phyloP scores from a whole-genome alignment of 2,113 vertebrate species.

The Petrocephalus zakoni region DNA sequence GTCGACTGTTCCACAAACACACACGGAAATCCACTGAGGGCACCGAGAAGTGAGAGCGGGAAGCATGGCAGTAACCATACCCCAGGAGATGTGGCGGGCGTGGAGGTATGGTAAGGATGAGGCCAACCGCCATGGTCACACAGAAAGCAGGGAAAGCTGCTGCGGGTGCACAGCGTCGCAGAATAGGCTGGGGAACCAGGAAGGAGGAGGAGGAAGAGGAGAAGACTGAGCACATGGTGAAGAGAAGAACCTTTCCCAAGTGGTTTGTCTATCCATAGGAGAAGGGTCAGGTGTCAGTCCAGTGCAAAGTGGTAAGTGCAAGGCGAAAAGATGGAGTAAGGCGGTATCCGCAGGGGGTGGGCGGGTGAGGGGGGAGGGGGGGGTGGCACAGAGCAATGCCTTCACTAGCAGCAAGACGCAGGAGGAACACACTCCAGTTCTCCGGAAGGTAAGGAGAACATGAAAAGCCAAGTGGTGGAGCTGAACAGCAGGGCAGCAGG shows the following conservation, averaged over 20 bases:
- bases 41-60: not conserved
- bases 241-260: not conserved
- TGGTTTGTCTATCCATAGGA: not conserved
- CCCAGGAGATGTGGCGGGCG: not conserved
- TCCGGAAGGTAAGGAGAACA: not conserved
- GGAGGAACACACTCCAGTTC: not conserved
- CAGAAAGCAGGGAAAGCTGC: not conserved
- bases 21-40: not conserved
- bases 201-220: conserved; percentile 25
- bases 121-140: not conserved
- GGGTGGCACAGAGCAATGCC: conserved; percentile 29
- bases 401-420: conserved; percentile 33
- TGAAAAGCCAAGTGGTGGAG: not conserved
- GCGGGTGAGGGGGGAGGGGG: too few relatives aligned
- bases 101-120: not conserved
- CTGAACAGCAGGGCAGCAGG: not conserved
- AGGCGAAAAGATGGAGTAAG: not conserved
- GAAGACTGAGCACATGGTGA: conserved; percentile 37
- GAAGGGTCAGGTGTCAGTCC: not conserved
- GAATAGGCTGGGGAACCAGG: conserved; percentile 21
- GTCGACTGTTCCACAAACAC: not conserved
- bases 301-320: conserved; percentile 12
- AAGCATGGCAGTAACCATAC: not conserved
- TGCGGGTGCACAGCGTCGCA: not conserved
- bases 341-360: conserved; percentile 22